Conservation (phyloP, 2,113 vertebrate species). For the Struthidea cinerea region DNA sequence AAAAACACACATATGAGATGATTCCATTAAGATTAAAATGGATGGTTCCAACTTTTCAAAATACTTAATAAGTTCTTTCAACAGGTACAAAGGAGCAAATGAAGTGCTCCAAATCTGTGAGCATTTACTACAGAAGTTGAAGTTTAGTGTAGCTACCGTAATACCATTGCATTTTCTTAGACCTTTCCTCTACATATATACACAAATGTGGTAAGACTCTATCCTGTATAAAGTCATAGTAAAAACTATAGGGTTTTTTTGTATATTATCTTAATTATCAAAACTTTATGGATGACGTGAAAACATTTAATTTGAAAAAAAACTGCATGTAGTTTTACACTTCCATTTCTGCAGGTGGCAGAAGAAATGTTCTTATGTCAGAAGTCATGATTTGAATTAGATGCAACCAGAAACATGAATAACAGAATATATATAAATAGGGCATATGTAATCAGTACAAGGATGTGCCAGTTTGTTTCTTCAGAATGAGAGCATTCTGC, state of each 20-base stretch:
- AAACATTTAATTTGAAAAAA: background rate
- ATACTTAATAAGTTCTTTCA: background rate
- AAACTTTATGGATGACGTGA: background rate
- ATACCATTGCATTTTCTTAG: background rate
- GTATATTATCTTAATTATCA: background rate
- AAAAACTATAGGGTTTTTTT: background rate
- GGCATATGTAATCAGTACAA: background rate
- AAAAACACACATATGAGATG: background rate
- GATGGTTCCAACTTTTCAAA: background rate
- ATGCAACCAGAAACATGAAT: background rate
- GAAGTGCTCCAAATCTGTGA: background rate
- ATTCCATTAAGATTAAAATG: constrained; percentile 1
- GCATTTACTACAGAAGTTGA: background rate
- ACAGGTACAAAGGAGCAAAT: background rate
- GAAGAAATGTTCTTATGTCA: background rate
- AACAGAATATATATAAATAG: background rate
- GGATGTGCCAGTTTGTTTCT: background rate
- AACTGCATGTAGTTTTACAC: background rate
- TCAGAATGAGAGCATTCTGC: background rate
- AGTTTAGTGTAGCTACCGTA: background rate
- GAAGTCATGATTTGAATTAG: background rate
- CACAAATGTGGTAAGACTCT: background rate
- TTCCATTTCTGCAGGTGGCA: background rate
- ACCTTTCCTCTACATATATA: background rate
- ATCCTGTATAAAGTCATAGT: background rate